Evolutionary conservation across 2,797 vertebrate genomes (phyloP), one percentile per base, ranked within the genome.

Genomic region (Micrastur ruficollis): DNA sequence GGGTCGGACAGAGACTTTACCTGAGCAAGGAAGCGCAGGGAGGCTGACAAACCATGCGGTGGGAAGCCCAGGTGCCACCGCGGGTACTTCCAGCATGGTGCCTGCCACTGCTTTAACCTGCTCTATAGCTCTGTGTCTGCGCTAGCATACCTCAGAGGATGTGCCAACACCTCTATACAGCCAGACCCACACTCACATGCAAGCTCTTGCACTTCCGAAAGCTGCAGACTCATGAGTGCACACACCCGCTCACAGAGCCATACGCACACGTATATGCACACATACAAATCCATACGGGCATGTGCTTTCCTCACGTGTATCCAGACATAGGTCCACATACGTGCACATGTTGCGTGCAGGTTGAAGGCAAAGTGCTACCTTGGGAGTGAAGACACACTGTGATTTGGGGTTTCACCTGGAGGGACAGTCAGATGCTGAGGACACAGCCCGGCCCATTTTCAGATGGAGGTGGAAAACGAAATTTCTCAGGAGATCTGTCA

Each of bases 261-360:
- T 7, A 40, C 0, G 0, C 47, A 47, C 3, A n/a, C 6, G 1
- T 56, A 26, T 0, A 1, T 8, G 31, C 9, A 23, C 29, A 16
- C 0, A 2, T 9, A 49, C 26, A 81, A 65, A 71, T 15, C 19
- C 66, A 55, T 11, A 27, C 22, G 4, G 0, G 4, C 7, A 6
- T 13, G 9, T 20, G 18, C 29, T 80, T 49, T 62, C 27, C 17
- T 67, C n/a, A 27, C 0, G 5, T 25, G 15, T 18, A 16, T 23
- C 32, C 53, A 68, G 55, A 38, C 29, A 55, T 2, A 19, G 6
- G 12, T 9, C 15, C 42, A 50, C 9, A 6, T 9, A 13, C 0
- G 0, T n/a, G 19, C 66, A 42, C 18, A 36, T 61, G 12, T 19
- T 38, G 23, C 0, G 0, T 26, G 27, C 22, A 22, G 36, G 9